Conservation (phyloP, 64 coral and sea anemone genomes). For the Catalaphyllia jardinei region DNA sequence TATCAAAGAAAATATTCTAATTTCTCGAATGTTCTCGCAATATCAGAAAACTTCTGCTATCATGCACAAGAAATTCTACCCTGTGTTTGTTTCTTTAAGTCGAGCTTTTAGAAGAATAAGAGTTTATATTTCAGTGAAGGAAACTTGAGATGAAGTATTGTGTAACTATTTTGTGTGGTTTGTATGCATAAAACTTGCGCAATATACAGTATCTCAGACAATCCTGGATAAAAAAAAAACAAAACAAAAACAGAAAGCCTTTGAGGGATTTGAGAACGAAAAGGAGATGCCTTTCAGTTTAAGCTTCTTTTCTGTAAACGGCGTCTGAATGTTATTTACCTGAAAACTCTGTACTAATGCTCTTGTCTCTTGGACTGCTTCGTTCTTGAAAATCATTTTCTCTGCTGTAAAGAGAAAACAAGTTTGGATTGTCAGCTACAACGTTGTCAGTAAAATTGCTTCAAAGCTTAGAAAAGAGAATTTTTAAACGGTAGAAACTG, state of each 20-base stretch:
- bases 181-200: not conserved
- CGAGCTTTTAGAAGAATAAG: not conserved
- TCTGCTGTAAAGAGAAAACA: not conserved
- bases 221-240: too few species aligned
- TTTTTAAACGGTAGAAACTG: not conserved
- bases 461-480: not conserved
- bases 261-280: too few species aligned
- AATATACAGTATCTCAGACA: not conserved
- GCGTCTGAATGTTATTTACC: not conserved
- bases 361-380: not conserved
- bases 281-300: too few species aligned
- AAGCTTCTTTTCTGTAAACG: not conserved
- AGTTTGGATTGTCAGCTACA: not conserved
- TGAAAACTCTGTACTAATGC: slow-evolving; percentile 2
- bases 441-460: not conserved
- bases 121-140: too few species aligned
- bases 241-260: too few species aligned
- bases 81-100: not conserved
- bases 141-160: too few species aligned
- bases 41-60: too few species aligned
- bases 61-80: not conserved
- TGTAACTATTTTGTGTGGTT: too few species aligned
- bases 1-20: too few species aligned
- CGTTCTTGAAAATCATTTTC: slow-evolving; percentile 33
- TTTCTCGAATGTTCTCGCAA: too few species aligned